Percentiles rank a stretch among this genome's conserved stretches.
Evolutionary conservation across 2,797 vertebrate genomes (phyloP).

Genomic region (Lophotriccus pileatus): DNA sequence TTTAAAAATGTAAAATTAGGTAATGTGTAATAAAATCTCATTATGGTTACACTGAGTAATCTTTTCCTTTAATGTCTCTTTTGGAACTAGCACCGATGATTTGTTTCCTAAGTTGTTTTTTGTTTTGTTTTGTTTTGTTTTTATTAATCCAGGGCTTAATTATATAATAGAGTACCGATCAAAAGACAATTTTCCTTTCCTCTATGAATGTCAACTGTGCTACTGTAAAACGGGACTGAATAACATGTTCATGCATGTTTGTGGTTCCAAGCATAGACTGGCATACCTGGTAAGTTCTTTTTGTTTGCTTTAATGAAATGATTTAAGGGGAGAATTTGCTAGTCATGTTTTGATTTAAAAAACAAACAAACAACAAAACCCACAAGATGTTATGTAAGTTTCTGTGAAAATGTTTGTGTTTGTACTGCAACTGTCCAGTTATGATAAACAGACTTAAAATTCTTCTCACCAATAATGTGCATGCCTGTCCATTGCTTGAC

Average conservation of each 20-base stretch:
- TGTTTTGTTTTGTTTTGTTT: neutral
- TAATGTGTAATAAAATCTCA: neutral
- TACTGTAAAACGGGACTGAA: slow-evolving; percentile 34
- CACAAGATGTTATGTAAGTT: neutral
- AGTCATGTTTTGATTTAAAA: neutral
- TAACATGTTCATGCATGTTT: slow-evolving; percentile 71
- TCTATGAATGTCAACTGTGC: slow-evolving; percentile 64
- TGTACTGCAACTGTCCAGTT: neutral
- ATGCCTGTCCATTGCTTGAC: neutral
- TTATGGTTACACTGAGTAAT: neutral
- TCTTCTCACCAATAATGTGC: neutral
- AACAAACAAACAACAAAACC: neutral
- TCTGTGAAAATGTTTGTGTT: neutral
- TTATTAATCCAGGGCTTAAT: slow-evolving; percentile 36
- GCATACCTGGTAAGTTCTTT: slow-evolving; percentile 64
- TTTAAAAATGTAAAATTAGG: neutral
- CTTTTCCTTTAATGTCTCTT: neutral
- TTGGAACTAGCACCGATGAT: neutral
- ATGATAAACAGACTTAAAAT: neutral
- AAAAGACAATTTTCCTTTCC: slow-evolving; percentile 1
- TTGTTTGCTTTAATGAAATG: neutral
- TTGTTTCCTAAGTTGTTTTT: neutral
- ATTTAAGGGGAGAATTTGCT: neutral
- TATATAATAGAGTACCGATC: slow-evolving; percentile 58
- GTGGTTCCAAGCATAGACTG: slow-evolving; percentile 62